Conservation (phyloP, 2,797 vertebrate species). For the Acanthurus tractus region DNA sequence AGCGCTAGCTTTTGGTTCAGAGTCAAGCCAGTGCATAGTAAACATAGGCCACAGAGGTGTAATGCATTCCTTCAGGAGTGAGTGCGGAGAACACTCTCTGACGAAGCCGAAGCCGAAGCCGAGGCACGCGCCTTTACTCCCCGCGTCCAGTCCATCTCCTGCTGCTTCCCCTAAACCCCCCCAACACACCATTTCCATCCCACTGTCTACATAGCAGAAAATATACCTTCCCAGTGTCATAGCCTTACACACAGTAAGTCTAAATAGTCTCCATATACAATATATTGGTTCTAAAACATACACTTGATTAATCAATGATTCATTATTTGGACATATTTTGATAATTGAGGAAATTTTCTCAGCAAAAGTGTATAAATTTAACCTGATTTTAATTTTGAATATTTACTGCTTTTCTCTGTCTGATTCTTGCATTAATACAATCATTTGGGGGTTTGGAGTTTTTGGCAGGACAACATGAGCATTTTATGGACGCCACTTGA, state of each 20-base stretch:
- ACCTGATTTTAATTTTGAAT: too few species aligned
- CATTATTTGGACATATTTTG: neutral
- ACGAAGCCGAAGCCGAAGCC: constrained; percentile 27
- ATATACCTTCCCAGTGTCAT: too few species aligned
- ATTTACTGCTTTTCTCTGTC: too few species aligned
- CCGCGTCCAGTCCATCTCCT: neutral
- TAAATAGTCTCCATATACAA: neutral
- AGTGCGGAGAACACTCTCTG: constrained; percentile 12
- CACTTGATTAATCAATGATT: neutral
- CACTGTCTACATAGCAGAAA: too few species aligned
- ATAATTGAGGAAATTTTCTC: too few species aligned
- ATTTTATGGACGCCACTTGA: neutral
- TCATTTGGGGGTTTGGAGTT: too few species aligned
- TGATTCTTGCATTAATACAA: too few species aligned
- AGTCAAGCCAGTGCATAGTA: constrained; percentile 62
- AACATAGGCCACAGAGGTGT: constrained; percentile 58
- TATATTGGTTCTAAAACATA: neutral
- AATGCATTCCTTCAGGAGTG: constrained; percentile 51
- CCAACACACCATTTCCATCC: neutral
- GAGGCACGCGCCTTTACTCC: constrained; percentile 44
- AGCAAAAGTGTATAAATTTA: too few species aligned
- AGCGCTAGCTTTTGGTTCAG: constrained; percentile 52
- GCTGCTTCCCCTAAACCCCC: neutral
- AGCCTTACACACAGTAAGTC: neutral
- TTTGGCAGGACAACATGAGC: neutral